Base-by-base conservation (phyloP, 1,140 invertebrate genomes). In the Grapholita molesta region DNA sequence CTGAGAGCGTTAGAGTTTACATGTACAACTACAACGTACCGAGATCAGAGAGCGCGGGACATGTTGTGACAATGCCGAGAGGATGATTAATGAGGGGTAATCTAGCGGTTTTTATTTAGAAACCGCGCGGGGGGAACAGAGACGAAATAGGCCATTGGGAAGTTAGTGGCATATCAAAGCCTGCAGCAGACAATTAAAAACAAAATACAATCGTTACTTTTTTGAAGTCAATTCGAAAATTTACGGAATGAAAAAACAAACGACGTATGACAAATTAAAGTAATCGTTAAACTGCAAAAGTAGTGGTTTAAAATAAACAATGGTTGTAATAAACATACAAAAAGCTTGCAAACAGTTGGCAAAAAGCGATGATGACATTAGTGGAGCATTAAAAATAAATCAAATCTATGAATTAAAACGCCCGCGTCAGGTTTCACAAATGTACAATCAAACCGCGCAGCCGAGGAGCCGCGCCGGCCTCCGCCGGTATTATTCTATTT, bases 81-180 rank as follows among this genome's bases (percentile, higher is more conserved):
- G 72, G 68, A 82, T 90, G 87, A 90, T 88, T 85, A 84, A 90
- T 88, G 87, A 76, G 68, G 30, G 75, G 77, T 87, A 83, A 87
- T 88, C 80, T 82, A 69, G 80, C 64, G 68, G 48, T 71, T 82
- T 82, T 85, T 86, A 86, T 87, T 87, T 85, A 82, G 86, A 86
- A 69, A 61, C 12, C 66, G 48, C 64, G 61, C 74, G 80, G 77
- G 73, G 77, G 82, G 78, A 67, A 75, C 73, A 74, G 82, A 74
- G 77, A 76, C 75, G 57, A 85, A 83, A 86, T 84, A 84, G 82
- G 82, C 75, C 79, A 83, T 67, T 83, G 70, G 78, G 75, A 78
- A 74, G 77, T 12, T 53, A 65, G 64, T 66, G 65, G 30, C 53
- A 11, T 38, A 48, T 48, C 18, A n/a, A 21, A 48, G 42, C 42